Conservation (phyloP, 2,888 invertebrate species). For the Tetranychus truncatus region DNA sequence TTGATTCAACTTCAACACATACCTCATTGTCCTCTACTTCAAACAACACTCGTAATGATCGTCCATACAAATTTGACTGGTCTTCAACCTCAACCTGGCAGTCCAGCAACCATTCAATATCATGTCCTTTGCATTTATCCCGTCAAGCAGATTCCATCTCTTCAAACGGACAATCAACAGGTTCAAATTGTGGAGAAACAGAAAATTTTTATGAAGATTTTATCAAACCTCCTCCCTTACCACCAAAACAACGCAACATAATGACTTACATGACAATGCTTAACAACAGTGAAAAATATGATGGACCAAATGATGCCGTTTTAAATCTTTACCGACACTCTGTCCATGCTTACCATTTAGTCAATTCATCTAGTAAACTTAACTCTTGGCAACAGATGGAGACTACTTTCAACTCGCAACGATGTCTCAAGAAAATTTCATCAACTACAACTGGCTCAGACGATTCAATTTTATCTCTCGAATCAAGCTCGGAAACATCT, state of each 20-base stretch:
- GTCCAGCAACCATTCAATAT: constrained; percentile 6
- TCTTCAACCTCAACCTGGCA: not conserved
- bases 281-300: constrained; percentile 48
- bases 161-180: not conserved
- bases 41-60: not conserved
- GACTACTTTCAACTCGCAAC: not conserved
- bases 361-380: constrained; percentile 1
- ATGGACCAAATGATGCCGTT: constrained; percentile 42
- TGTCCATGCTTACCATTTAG: constrained; percentile 11
- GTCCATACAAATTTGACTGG: not conserved
- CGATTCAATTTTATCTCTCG: not conserved
- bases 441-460: constrained; percentile 1
- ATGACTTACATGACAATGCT: constrained; percentile 83
- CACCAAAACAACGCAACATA: constrained; percentile 70
- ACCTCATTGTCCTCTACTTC: not conserved
- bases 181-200: not conserved
- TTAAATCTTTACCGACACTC: constrained; percentile 12
- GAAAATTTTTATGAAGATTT: constrained; percentile 2
- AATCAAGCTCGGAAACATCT: constrained; percentile 3
- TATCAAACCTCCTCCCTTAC: constrained; percentile 51
- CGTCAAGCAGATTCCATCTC: not conserved
- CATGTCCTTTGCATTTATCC: constrained; percentile 9
- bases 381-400: constrained; percentile 11
- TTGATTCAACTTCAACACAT: not conserved
- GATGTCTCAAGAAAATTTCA: constrained; percentile 2